A percentile compares a stretch with the other conserved stretches of the same genome.
These are phyloP conservation scores for Eriocheir sinensis DNA, from an alignment of 1,140 invertebrate genomes.

Conservation along the genomic window DNA sequence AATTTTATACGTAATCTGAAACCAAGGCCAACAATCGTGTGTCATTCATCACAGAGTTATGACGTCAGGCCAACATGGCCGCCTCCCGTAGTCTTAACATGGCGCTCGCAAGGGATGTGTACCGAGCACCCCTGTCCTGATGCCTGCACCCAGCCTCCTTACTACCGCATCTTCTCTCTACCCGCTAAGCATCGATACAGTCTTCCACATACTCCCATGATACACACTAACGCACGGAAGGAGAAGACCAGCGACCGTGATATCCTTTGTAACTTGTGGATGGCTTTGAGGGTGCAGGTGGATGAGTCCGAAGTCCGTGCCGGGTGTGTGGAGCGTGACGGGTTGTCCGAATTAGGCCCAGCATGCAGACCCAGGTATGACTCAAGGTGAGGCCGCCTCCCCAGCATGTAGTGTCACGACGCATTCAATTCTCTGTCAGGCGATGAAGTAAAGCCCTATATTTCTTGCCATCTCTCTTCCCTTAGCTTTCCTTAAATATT, in stretches of 20 bases:
- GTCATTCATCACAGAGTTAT: constrained; percentile 74
- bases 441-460: constrained; percentile 75
- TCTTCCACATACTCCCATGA: not conserved
- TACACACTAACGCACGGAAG: not conserved
- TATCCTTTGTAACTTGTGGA: not conserved
- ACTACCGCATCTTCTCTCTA: not conserved
- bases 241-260: not conserved
- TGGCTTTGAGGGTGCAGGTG: not conserved
- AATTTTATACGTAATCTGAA: not conserved
- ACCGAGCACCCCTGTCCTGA: constrained; percentile 62
- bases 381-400: constrained; percentile 75
- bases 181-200: not conserved
- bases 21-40: constrained; percentile 31
- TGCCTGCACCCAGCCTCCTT: not conserved
- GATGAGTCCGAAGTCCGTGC: constrained; percentile 33
- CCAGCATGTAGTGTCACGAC: constrained; percentile 75
- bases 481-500: constrained; percentile 73
- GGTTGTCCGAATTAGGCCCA: constrained; percentile 75
- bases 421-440: constrained; percentile 75
- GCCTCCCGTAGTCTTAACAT: constrained; percentile 74
- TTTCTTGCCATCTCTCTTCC: constrained; percentile 66
- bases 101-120: constrained; percentile 75
- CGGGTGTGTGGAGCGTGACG: not conserved
- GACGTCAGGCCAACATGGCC: constrained; percentile 76
- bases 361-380: constrained; percentile 74